Evolutionary conservation across 1,140 invertebrate genomes (phyloP).

Genomic region (Drosophila azteca): DNA sequence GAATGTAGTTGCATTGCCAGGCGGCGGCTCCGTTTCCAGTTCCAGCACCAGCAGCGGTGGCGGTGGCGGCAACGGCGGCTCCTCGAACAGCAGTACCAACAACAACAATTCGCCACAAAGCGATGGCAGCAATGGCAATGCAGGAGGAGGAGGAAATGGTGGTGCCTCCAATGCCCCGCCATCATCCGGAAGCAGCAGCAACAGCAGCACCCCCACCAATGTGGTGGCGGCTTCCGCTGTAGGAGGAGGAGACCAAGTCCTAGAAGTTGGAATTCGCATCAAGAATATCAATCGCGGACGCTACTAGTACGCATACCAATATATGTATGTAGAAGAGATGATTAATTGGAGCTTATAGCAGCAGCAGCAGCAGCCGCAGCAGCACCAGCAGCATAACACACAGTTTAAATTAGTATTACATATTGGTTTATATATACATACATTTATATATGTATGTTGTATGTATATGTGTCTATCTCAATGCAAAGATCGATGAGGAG

Average conservation of each 20-base stretch:
- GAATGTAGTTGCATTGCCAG: conserved; percentile 26
- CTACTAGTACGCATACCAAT: conserved; percentile 38
- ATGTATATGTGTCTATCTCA: conserved; percentile 25
- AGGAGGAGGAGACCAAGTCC: conserved; percentile 63
- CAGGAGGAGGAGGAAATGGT: conserved; percentile 1
- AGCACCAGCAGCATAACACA: not conserved
- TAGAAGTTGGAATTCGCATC: conserved; percentile 80
- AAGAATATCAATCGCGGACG: conserved; percentile 77
- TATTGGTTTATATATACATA: conserved; percentile 4
- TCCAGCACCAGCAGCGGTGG: conserved; percentile 1
- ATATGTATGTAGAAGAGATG: not conserved
- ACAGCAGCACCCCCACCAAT: conserved; percentile 34
- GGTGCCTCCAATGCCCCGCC: conserved; percentile 11
- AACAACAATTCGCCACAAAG: conserved; percentile 76
- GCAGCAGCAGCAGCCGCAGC: not conserved
- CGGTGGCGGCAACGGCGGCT: conserved; percentile 21
- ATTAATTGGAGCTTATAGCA: not conserved
- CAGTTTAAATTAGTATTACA: conserved; percentile 14
- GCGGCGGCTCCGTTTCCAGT: conserved; percentile 9
- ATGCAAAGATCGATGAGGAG: not conserved
- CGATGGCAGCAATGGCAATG: conserved; percentile 70
- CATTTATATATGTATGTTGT: conserved; percentile 17
- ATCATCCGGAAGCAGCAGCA: conserved; percentile 35
- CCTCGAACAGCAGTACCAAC: conserved; percentile 46
- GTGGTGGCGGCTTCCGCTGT: conserved; percentile 12